These are phyloP conservation scores for Calidris pugnax DNA, from an alignment of 2,113 vertebrate species.

Conservation along the genomic window DNA sequence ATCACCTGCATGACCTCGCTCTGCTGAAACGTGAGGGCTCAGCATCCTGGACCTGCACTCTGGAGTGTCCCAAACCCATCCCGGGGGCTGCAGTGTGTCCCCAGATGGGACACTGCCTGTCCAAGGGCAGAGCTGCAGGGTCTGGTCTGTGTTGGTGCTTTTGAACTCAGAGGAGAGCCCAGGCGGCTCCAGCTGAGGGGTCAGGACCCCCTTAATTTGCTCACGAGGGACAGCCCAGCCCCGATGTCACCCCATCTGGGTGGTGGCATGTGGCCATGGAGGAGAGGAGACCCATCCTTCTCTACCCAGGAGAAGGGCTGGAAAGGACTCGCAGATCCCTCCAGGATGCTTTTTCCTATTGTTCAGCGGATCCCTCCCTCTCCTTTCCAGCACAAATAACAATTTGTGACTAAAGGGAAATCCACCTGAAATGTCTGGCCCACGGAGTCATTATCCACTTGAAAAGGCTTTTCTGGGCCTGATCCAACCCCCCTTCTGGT, in stretches of 20 bases:
- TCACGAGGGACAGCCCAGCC: neutral
- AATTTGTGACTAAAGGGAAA: neutral
- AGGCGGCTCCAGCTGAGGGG: neutral
- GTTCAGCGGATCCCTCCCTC: neutral
- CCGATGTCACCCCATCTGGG: fast-evolving
- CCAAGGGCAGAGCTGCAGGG: neutral
- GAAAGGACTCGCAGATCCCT: neutral
- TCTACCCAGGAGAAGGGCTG: neutral
- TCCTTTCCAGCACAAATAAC: neutral
- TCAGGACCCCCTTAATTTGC: neutral
- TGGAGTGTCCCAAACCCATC: neutral
- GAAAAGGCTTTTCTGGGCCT: neutral
- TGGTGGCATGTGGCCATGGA: fast-evolving
- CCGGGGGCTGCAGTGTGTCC: neutral
- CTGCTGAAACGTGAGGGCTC: neutral
- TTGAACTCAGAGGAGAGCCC: neutral
- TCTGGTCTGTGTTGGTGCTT: neutral
- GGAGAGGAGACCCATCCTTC: neutral
- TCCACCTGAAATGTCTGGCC: neutral
- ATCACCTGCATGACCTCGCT: fast-evolving
- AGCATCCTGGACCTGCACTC: fast-evolving
- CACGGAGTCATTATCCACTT: neutral
- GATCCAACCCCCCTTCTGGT: neutral
- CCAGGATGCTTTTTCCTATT: fast-evolving
- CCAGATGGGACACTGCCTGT: neutral